These are phyloP conservation scores for Callimico goeldii DNA, from an alignment of 2,797 vertebrate genomes.

Conservation along the genomic window DNA sequence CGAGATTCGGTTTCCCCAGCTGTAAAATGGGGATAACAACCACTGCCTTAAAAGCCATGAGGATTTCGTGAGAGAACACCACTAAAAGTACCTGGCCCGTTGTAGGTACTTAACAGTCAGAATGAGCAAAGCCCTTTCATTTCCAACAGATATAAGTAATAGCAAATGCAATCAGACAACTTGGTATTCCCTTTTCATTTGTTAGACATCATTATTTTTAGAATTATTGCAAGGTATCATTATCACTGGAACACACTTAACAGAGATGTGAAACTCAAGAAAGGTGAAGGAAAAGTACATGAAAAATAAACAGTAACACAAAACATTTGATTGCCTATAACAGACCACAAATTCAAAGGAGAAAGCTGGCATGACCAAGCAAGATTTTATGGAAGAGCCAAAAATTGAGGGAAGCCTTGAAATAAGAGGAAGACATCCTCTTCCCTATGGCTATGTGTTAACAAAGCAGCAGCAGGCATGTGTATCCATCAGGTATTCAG, in stretches of 20 bases:
- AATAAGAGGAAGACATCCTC: background rate
- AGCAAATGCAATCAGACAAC: background rate
- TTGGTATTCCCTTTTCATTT: constrained; percentile 4
- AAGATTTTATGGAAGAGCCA: background rate
- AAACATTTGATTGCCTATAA: background rate
- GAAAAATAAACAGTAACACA: constrained; percentile 12
- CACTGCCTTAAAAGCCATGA: background rate
- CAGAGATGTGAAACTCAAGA: background rate
- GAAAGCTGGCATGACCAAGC: background rate
- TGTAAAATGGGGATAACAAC: background rate
- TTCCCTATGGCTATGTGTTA: background rate
- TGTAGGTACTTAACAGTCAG: background rate
- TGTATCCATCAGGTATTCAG: background rate
- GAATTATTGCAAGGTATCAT: background rate
- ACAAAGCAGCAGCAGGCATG: background rate
- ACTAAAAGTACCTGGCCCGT: fast-evolving
- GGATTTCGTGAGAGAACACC: background rate
- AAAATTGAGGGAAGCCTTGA: background rate
- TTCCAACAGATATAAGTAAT: background rate
- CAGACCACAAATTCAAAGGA: background rate
- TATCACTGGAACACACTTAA: background rate
- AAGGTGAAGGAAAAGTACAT: background rate
- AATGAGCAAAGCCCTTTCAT: background rate
- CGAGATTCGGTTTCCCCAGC: background rate
- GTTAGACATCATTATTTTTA: background rate